Percentiles rank a stretch among this genome's conserved stretches.
Conservation (phyloP, 2,797 vertebrate species). For the Ammospiza maritima region DNA sequence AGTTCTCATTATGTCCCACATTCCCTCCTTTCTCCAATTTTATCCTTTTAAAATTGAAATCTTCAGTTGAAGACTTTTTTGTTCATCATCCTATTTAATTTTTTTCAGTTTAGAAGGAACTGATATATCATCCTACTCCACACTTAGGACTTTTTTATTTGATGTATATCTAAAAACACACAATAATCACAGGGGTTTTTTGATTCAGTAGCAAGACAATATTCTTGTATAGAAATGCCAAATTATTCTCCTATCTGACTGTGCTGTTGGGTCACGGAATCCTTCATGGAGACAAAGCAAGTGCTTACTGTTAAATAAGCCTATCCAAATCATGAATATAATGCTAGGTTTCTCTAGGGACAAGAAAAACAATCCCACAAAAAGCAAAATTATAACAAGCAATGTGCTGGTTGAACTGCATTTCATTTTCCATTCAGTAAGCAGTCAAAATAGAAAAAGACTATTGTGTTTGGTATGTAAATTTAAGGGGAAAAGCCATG, state of each 20-base stretch:
- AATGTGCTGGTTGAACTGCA: background rate
- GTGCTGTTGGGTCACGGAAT: background rate
- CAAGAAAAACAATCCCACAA: background rate
- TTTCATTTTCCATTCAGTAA: background rate
- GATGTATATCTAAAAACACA: background rate
- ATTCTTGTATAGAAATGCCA: background rate
- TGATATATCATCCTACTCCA: background rate
- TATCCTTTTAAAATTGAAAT: background rate
- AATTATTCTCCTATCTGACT: background rate
- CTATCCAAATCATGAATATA: background rate
- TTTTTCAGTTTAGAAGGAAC: background rate
- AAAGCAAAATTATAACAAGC: constrained; percentile 9
- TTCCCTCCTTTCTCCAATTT: background rate
- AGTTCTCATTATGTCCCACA: background rate
- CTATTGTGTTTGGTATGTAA: background rate
- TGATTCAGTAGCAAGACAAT: background rate
- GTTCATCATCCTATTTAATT: background rate
- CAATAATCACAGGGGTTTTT: background rate
- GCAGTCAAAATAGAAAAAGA: background rate
- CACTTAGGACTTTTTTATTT: background rate
- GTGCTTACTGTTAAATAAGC: background rate
- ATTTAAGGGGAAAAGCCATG: background rate
- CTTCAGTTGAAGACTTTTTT: background rate
- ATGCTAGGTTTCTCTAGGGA: constrained; percentile 2
- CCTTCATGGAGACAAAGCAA: background rate